These are phyloP conservation scores for Digitonthophagus gazella DNA, from an alignment of 2,888 invertebrate species.

Conservation along the genomic window DNA sequence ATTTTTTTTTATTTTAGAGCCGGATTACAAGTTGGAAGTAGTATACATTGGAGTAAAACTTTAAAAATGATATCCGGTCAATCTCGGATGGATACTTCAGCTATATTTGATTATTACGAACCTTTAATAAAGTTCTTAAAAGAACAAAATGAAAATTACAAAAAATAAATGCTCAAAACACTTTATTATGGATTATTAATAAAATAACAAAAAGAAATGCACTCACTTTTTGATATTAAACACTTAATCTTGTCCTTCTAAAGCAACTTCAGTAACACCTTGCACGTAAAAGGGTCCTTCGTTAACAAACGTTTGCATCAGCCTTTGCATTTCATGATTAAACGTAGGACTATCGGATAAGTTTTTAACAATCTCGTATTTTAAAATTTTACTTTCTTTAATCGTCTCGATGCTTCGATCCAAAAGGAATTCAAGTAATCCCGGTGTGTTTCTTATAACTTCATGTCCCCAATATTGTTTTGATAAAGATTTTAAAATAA, in stretches of 20 bases:
- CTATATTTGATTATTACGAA: slow-evolving; percentile 59
- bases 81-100: slow-evolving; percentile 54
- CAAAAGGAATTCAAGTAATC: slow-evolving; percentile 75
- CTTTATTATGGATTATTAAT: too few species aligned
- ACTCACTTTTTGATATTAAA: too few species aligned
- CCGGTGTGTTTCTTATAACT: slow-evolving; percentile 67
- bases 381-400: slow-evolving; percentile 71
- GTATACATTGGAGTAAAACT: slow-evolving; percentile 58
- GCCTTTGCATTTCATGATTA: slow-evolving; percentile 59
- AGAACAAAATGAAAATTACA: slow-evolving; percentile 50
- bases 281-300: slow-evolving; percentile 79
- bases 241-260: slow-evolving; percentile 61
- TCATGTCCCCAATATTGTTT: slow-evolving; percentile 78
- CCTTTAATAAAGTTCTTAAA: slow-evolving; percentile 57
- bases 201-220: too few species aligned
- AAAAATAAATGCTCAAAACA: not conserved
- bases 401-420: slow-evolving; percentile 68
- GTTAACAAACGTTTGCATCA: slow-evolving; percentile 66
- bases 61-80: slow-evolving; percentile 59
- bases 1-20: slow-evolving; percentile 47
- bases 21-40: slow-evolving; percentile 52
- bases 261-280: slow-evolving; percentile 68
- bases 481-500: slow-evolving; percentile 65
- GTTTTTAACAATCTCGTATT: slow-evolving; percentile 69
- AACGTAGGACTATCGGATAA: slow-evolving; percentile 60